phyloP scores from a whole-genome alignment of 2,797 vertebrate genomes.

The Crenichthys baileyi region DNA sequence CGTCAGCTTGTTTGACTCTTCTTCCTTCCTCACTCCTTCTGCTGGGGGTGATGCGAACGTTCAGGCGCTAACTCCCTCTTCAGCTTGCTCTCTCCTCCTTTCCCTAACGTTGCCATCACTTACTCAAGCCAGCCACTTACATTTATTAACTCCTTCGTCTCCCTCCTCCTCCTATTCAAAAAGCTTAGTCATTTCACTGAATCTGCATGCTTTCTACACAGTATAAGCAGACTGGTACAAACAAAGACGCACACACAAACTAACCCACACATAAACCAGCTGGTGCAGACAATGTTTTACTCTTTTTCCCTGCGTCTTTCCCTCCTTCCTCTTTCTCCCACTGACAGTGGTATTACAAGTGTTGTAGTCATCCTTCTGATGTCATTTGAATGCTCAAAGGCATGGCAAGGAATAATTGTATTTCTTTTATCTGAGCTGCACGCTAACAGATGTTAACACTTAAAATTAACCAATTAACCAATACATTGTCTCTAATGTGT shows the following conservation, averaged over 20 bases:
- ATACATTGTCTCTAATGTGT: background rate
- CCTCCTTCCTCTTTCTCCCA: conserved; percentile 32
- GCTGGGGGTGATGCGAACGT: conserved; percentile 51
- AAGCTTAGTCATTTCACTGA: conserved; percentile 70
- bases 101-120: conserved; percentile 34
- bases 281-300: conserved; percentile 46
- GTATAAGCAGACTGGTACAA: conserved; percentile 40
- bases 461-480: background rate
- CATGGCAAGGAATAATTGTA: conserved; percentile 34
- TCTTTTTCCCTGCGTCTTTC: conserved; percentile 36
- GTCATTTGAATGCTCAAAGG: conserved; percentile 29
- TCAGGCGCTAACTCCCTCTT: conserved; percentile 30
- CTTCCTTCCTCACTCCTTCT: conserved; percentile 41
- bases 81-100: conserved; percentile 40
- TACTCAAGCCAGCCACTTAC: conserved; percentile 42
- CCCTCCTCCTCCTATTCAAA: conserved; percentile 28
- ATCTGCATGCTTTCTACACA: conserved; percentile 62
- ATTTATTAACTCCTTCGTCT: conserved; percentile 32
- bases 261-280: conserved; percentile 19
- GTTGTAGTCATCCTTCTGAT: conserved; percentile 62
- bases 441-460: conserved; percentile 21
- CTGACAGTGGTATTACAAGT: conserved; percentile 32
- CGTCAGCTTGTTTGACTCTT: conserved; percentile 65
- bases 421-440: conserved; percentile 11
- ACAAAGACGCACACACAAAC: conserved; percentile 41